Conservation (phyloP, 30 jellyfish, hydroid and myxozoan genomes). For the Pseudorhiza aurosa region DNA sequence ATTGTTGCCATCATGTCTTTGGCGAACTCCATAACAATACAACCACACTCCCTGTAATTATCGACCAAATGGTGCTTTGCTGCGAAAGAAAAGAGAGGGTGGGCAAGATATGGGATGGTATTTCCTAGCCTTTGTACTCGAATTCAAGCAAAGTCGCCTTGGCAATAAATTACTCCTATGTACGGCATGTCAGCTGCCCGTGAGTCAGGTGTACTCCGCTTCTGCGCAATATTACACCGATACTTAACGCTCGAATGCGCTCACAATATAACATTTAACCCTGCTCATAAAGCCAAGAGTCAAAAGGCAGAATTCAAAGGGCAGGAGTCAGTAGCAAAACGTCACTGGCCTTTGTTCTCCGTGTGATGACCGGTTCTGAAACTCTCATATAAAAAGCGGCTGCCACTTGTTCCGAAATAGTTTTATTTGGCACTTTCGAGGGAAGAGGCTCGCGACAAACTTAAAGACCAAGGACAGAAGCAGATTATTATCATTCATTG, state of each 20-base stretch:
- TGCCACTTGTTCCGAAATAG: not conserved
- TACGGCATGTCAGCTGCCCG: constrained; percentile 43
- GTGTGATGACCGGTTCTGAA: constrained; percentile 29
- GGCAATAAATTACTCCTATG: constrained; percentile 43
- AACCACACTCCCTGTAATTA: constrained; percentile 32
- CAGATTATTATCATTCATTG: too few relatives aligned
- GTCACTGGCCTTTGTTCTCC: constrained; percentile 46
- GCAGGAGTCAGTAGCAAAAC: constrained; percentile 12
- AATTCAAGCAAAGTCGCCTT: constrained; percentile 34
- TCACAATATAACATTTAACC: not conserved
- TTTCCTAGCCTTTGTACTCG: constrained; percentile 55
- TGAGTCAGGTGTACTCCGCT: constrained; percentile 51
- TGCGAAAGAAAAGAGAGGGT: constrained; percentile 54
- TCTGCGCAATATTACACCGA: constrained; percentile 53
- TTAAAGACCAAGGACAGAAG: not conserved
- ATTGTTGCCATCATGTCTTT: not conserved
- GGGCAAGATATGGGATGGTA: constrained; percentile 60
- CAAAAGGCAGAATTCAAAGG: constrained; percentile 22
- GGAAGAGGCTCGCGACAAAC: not conserved
- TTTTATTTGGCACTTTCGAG: not conserved
- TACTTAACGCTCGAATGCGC: constrained; percentile 36
- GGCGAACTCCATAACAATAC: constrained; percentile 5
- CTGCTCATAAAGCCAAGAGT: constrained; percentile 5
- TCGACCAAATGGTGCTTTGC: constrained; percentile 28
- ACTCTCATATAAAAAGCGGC: constrained; percentile 10